Base-by-base conservation (phyloP, 2,888 invertebrate genomes). In the Eupithecia centaureata region DNA sequence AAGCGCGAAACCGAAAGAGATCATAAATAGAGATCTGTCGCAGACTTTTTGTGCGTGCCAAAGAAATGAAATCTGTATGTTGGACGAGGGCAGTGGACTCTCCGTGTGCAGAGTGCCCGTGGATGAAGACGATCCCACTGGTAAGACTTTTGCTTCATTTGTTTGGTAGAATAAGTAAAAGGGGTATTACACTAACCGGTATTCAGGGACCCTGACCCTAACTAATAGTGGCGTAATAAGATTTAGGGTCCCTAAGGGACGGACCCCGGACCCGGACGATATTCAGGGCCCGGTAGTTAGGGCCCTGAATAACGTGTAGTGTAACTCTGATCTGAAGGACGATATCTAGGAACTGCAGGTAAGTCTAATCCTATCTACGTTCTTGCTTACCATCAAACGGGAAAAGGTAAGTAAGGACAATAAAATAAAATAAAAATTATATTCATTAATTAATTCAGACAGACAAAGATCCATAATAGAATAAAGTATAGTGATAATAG, bases 51-150 rank as follows among this genome's bases (percentile, higher is more conserved):
- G 94, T 78, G 88, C 90, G 88, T 94, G 94, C 90, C 89, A 92
- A 87, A 90, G 76, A 72, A 86, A 87, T 73, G 95, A 95, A 86
- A 94, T 95, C 69, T 95, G 95, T 87, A 95, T 95, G 85, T 94
- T 95, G 61, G 92, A 95, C 75, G 94, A 94, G 76, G 94, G 89
- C 74, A 95, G 94, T 78, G 94, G 94, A 60, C 94, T 94, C 58
- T 94, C 95, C 4, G 87, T 92, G 58, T 95, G 95, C 81, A 92
- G 91, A 77, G 79, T 80, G 47, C 89, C 94, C 7, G 77, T 86
- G 22, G 95, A 95, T 79, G 81, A 84, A 4, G 85, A 90, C 13
- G 95, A 95, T 79, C 94, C 95, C 2, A 95, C 95, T 76, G 95
- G 95, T 93, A 77, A 74, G 70, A 22, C 30, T 32, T 22, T 56